These are phyloP conservation scores for Diacarnus erythraeanus DNA, from an alignment of 37 sponge, comb jelly and placozoan genomes.

Conservation along the genomic window DNA sequence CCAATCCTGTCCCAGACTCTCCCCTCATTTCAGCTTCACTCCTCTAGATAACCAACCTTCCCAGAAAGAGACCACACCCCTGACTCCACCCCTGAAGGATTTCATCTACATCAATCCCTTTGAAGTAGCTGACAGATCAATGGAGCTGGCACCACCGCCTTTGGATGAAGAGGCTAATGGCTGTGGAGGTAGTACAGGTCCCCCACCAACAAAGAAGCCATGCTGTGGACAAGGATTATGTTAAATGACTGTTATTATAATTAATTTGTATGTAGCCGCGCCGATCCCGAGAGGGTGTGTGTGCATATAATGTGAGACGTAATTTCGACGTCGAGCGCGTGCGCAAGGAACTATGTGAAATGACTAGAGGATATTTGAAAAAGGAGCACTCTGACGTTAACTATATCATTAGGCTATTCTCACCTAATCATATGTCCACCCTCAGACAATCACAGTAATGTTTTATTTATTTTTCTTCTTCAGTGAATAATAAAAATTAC, in stretches of 20 bases:
- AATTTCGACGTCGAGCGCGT: too few relatives aligned
- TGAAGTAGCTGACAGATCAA: constrained; percentile 12
- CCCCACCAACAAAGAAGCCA: not conserved
- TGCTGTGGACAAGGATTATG: not conserved
- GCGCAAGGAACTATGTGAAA: too few relatives aligned
- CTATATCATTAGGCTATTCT: too few relatives aligned
- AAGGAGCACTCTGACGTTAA: too few relatives aligned
- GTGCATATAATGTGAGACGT: too few relatives aligned
- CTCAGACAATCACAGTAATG: too few relatives aligned
- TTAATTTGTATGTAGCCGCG: not conserved
- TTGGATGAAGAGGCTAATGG: not conserved
- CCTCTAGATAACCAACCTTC: not conserved
- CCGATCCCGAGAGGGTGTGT: too few relatives aligned
- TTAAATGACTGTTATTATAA: not conserved
- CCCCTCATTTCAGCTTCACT: constrained; percentile 49
- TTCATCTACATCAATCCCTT: constrained; percentile 24
- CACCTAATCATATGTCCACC: too few relatives aligned
- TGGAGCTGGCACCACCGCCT: constrained; percentile 4
- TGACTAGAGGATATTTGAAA: too few relatives aligned
- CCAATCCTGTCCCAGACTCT: constrained; percentile 21
- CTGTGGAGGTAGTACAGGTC: not conserved
- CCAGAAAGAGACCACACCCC: not conserved
- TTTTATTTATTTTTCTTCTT: too few relatives aligned
- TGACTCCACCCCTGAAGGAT: not conserved
- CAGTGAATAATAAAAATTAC: too few relatives aligned